phyloP scores from a whole-genome alignment of 2,797 vertebrate species.

The Emydoidea blandingii region DNA sequence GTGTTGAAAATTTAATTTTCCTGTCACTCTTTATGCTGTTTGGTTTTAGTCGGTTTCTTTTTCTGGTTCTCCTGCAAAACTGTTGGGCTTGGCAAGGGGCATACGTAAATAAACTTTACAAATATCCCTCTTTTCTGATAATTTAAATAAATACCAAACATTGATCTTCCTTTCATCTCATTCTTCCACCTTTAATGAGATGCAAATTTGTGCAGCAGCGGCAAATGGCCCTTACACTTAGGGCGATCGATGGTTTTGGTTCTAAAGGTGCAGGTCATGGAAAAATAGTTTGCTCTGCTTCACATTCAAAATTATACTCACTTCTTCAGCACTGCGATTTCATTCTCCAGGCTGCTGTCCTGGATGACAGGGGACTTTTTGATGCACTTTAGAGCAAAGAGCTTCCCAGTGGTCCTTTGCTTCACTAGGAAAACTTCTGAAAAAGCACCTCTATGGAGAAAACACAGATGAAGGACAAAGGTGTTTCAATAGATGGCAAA shows the following conservation, averaged over 20 bases:
- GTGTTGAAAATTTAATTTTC: neutral
- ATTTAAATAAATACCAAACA: neutral
- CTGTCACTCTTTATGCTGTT: neutral
- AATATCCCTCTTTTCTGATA: neutral
- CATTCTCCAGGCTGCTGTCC: constrained; percentile 93
- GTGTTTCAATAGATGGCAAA: neutral
- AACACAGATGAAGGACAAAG: neutral
- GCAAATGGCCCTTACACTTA: neutral
- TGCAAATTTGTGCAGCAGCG: neutral
- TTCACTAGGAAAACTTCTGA: constrained; percentile 95
- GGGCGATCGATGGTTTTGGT: neutral
- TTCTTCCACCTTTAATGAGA: neutral
- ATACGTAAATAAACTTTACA: neutral
- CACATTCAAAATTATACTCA: constrained; percentile 64
- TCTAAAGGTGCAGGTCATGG: neutral
- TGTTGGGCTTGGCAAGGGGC: rapidly evolving
- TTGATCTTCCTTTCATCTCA: neutral
- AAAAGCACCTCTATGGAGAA: constrained; percentile 89
- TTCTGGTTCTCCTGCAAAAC: neutral
- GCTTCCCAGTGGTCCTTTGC: constrained; percentile 89
- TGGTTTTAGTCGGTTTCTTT: neutral
- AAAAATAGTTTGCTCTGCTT: neutral
- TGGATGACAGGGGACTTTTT: constrained; percentile 90
- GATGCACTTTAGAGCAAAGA: constrained; percentile 95
- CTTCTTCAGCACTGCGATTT: constrained; percentile 93